phyloP scores from a whole-genome alignment of 2,113 vertebrate species.

The Mugil cephalus region DNA sequence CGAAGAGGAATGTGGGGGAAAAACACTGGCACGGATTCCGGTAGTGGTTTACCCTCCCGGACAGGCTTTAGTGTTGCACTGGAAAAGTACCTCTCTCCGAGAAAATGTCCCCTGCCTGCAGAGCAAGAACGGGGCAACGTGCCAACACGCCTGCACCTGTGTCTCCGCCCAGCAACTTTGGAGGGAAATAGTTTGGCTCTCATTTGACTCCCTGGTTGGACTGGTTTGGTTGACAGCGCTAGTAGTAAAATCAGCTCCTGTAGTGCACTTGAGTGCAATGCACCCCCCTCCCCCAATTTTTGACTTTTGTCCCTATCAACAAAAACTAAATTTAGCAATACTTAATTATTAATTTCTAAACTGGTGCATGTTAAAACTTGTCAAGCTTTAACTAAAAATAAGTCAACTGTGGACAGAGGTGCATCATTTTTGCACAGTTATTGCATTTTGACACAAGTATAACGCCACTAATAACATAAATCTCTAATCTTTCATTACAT shows the following conservation, averaged over 20 bases:
- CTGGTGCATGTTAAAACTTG: too few species aligned
- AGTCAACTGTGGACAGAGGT: neutral
- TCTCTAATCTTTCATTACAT: too few species aligned
- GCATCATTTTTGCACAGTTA: neutral
- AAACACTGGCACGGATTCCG: conserved; percentile 54
- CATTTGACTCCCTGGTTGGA: conserved; percentile 45
- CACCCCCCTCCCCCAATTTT: too few species aligned
- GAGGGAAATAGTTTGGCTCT: conserved; percentile 33
- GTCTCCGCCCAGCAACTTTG: conserved; percentile 46
- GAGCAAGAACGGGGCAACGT: conserved; percentile 11
- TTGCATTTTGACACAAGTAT: too few species aligned
- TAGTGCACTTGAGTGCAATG: too few species aligned
- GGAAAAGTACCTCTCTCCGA: conserved; percentile 61
- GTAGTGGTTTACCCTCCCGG: conserved; percentile 19
- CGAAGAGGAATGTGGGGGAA: conserved; percentile 26
- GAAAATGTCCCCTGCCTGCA: conserved; percentile 47
- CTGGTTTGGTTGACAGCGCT: conserved; percentile 46
- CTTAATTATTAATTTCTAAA: neutral
- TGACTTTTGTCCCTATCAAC: too few species aligned
- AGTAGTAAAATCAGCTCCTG: conserved; percentile 35
- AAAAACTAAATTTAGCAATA: neutral
- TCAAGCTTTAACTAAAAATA: too few species aligned
- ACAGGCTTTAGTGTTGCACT: conserved; percentile 5
- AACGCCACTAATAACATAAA: too few species aligned
- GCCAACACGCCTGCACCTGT: conserved; percentile 44